Base-by-base conservation (phyloP, 2,113 vertebrate genomes). In the Eonycteris spelaea region DNA sequence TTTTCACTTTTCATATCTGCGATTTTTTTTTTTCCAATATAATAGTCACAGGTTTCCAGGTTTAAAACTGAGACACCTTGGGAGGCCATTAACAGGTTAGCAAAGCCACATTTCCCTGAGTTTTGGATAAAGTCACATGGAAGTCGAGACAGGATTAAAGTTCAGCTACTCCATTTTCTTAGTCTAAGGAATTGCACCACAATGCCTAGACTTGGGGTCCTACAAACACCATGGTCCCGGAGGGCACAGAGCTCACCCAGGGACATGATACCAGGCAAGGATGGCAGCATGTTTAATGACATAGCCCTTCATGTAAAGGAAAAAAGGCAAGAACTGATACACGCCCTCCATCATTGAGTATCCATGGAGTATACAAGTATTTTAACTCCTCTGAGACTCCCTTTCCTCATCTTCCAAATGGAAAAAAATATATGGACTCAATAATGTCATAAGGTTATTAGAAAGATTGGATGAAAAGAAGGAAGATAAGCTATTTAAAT, bases 181-280 rank as follows among this genome's bases (percentile, higher is more conserved):
- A 38, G 26, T 65, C 13, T 18, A 63, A 28, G n/a, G 28, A 65
- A 71, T 55, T 28, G 0, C 0, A 0, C 1, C 33, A 51, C 6
- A 33, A 61, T 87, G 86, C 40, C 28, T 71, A 82, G 7, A 40
- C 8, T 3, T 8, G 61, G 3, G 14, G 70, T 57, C 2, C 1
- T 70, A 11, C 0, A 3, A 16, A 1, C 55, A 57, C 15, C 15
- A 79, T 14, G 35, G 91, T 21, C 18, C 9, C 28, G 61, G 19
- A 79, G 28, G 45, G 2, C 55, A 82, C 4, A 63, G 43, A 91
- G 0, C 2, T 35, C 55, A 38, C 16, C 28, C 14, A 55, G 7
- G 4, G 15, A 40, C 2, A 40, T 30, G 38, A 79, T 33, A 18
- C 0, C 9, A 38, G 8, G 7, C 7, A 28, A 0, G 0, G 7